Evolutionary conservation across 2,888 invertebrate genomes (phyloP), one percentile per base, ranked within the genome.

Genomic region (Nasonia oneida): DNA sequence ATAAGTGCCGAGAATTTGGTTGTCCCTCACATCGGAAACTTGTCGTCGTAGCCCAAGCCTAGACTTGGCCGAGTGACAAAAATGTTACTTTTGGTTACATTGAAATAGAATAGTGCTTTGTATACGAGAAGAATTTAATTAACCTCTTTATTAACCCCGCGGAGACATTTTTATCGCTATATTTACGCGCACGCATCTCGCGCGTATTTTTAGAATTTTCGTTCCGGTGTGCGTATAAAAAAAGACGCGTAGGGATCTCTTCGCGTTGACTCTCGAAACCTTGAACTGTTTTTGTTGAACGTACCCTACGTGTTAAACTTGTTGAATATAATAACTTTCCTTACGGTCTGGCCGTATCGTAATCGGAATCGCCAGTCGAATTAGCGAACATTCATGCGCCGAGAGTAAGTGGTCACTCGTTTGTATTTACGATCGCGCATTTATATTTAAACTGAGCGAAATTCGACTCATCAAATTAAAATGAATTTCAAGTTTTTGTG

Each of bases 1-100:
- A 61, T 61, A 61, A 67, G 14, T 33, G 33, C 29, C 67, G 23
- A 67, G 0, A 15, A 67, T 67, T 67, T 29, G 12, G 23, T 42
- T 39, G 74, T 39, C 10, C 47, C 47, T 14, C 18, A n/a, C 47
- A n/a, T 47, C 47, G 15, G 74, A 42, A 74, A 74, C 47, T 47
- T 23, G 18, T 74, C 42, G 14, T 10, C 10, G 42, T n/a, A 47
- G n/a, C 12, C 57, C 6, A 73, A 37, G 37, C 53, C n/a, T 4
- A 77, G 53, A 29, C 77, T 77, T 77, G 77, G 77, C 77, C 61
- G 12, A 23, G 12, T 18, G n/a, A 61, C 77, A 77, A 77, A 77
- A 64, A 77, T 39, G 77, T 50, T 29, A 64, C 23, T 29, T 77
- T 61, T 64, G 33, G n/a, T 61, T 77, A 64, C 77, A 77, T 47